These are phyloP conservation scores for Oxyteleia sp. DNA, from an alignment of 2,888 invertebrate genomes.

Conservation along the genomic window DNA sequence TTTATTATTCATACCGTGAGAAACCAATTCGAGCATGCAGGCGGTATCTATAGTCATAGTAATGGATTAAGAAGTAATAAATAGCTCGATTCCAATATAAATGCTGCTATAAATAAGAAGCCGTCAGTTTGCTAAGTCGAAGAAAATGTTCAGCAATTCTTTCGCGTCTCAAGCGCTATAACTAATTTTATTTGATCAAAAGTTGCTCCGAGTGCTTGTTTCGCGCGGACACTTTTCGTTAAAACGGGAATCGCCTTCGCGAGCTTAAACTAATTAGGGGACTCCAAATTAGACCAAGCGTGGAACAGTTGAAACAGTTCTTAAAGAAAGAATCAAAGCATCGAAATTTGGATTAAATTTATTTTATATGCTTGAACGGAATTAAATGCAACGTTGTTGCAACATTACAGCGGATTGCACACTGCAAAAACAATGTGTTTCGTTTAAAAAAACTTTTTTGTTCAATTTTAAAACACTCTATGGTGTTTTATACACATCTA, in stretches of 20 bases:
- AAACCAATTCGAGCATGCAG: constrained; percentile 52
- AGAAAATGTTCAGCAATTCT: constrained; percentile 52
- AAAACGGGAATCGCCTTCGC: neutral
- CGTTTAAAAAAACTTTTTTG: too few relatives aligned
- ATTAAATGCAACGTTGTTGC: too few relatives aligned
- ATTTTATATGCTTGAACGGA: too few relatives aligned
- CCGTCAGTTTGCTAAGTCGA: constrained; percentile 50
- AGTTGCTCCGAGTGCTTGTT: constrained; percentile 22
- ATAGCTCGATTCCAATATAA: constrained; percentile 67
- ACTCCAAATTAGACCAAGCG: too few relatives aligned
- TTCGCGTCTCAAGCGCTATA: constrained; percentile 21
- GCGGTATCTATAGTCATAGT: constrained; percentile 49
- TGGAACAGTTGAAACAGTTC: too few relatives aligned
- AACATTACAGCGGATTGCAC: too few relatives aligned
- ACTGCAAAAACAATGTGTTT: too few relatives aligned
- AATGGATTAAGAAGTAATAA: constrained; percentile 68
- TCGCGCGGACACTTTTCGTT: neutral
- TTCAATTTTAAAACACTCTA: too few relatives aligned
- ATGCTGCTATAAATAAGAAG: constrained; percentile 66
- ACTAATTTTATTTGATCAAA: constrained; percentile 59
- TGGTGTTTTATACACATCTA: too few relatives aligned
- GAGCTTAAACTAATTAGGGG: too few relatives aligned
- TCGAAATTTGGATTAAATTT: too few relatives aligned
- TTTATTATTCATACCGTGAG: constrained; percentile 68
- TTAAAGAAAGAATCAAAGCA: too few relatives aligned